Conservation (phyloP, 2,888 invertebrate species). For the Epicampocera succincta region DNA sequence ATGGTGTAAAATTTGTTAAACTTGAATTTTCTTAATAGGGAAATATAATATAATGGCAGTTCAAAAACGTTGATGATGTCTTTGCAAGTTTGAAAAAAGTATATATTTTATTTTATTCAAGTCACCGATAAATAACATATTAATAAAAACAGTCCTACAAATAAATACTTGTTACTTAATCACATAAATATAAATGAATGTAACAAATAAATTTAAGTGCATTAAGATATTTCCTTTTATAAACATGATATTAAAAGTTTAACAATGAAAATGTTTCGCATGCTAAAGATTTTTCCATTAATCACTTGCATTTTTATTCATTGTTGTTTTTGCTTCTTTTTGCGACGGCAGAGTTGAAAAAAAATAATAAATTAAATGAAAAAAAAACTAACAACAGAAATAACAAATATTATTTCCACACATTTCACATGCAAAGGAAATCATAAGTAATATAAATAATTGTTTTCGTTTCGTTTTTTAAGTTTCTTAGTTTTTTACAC, state of each 20-base stretch:
- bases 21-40: too few relatives aligned
- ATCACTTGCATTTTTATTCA: slow-evolving; percentile 59
- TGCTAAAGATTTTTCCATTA: slow-evolving; percentile 68
- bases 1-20: too few relatives aligned
- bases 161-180: slow-evolving; percentile 34
- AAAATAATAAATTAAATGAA: slow-evolving; percentile 58
- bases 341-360: slow-evolving; percentile 24
- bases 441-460: slow-evolving; percentile 70
- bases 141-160: not conserved
- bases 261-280: slow-evolving; percentile 68
- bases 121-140: too few relatives aligned
- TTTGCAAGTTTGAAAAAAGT: too few relatives aligned
- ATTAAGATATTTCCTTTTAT: slow-evolving; percentile 37
- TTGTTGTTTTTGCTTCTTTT: slow-evolving; percentile 26
- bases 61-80: too few relatives aligned
- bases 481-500: slow-evolving; percentile 47
- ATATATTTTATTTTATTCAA: too few relatives aligned
- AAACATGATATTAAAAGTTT: slow-evolving; percentile 46
- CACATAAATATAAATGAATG: not conserved
- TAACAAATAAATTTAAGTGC: not conserved
- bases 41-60: too few relatives aligned
- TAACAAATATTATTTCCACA: slow-evolving; percentile 66
- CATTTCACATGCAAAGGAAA: slow-evolving; percentile 70
- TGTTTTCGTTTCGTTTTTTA: slow-evolving; percentile 55
- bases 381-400: slow-evolving; percentile 56